Evolutionary conservation across 64 coral and sea anemone genomes (phyloP).

Genomic region (Porites australiensis): DNA sequence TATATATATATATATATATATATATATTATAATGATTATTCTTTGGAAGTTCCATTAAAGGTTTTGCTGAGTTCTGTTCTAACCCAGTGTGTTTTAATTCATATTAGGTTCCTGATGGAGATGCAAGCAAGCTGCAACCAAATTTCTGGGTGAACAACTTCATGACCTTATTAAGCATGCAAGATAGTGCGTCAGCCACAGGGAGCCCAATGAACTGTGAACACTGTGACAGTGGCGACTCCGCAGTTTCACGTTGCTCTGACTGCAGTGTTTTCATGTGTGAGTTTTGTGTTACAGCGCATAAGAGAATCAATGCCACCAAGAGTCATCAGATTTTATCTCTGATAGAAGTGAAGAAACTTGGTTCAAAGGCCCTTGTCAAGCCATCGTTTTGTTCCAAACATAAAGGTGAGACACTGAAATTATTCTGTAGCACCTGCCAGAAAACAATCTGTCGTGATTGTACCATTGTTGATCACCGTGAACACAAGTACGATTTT

Average conservation of each 20-base stretch:
- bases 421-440: constrained; percentile 51
- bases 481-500: constrained; percentile 28
- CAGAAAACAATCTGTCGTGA: constrained; percentile 50
- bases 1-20: no score
- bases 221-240: no score
- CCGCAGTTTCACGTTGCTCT: no score
- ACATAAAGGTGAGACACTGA: constrained; percentile 36
- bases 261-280: no score
- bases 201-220: no score
- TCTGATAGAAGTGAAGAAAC: constrained; percentile 8
- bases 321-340: constrained; percentile 26
- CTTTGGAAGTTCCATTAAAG: no score
- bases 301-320: not conserved
- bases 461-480: constrained; percentile 65
- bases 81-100: not conserved
- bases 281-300: constrained; percentile 1
- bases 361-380: constrained; percentile 11
- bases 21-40: no score
- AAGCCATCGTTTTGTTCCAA: not conserved
- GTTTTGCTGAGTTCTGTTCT: no score
- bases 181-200: no score
- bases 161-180: no score
- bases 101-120: not conserved
- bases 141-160: no score
- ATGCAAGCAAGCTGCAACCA: no score